Conservation (phyloP, 1,140 invertebrate genomes). For the Drosophila ercepeae region DNA sequence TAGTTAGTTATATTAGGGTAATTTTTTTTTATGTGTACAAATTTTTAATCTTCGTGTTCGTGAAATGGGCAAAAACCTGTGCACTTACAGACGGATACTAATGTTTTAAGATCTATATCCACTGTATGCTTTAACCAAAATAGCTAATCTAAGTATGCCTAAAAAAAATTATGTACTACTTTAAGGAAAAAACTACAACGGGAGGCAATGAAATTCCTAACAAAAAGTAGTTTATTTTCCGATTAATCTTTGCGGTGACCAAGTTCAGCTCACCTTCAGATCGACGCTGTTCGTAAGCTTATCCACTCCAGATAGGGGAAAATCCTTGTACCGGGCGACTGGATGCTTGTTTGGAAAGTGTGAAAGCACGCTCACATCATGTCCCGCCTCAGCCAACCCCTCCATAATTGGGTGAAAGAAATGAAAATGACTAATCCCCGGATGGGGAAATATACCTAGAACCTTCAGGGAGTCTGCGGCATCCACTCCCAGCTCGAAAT, state of each 20-base stretch:
- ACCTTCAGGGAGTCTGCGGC: constrained; percentile 85
- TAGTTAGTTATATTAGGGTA: too few species aligned
- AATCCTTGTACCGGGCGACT: constrained; percentile 86
- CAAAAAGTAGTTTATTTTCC: background rate
- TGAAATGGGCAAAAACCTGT: too few species aligned
- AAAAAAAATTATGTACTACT: too few species aligned
- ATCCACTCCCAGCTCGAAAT: constrained; percentile 46
- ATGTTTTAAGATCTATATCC: too few species aligned
- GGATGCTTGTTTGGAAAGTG: constrained; percentile 86
- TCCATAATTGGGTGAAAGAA: constrained; percentile 88
- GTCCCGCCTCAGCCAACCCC: constrained; percentile 87
- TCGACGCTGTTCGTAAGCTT: constrained; percentile 74
- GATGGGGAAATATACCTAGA: constrained; percentile 88
- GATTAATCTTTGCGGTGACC: background rate
- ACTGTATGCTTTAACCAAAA: too few species aligned
- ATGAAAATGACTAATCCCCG: constrained; percentile 89
- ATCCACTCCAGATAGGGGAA: constrained; percentile 83
- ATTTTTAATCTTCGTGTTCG: too few species aligned
- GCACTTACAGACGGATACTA: too few species aligned
- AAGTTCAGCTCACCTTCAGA: constrained; percentile 56
- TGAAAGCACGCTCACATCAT: constrained; percentile 89
- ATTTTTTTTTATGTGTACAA: too few species aligned
- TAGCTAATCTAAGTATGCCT: too few species aligned
- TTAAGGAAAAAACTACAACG: too few species aligned
- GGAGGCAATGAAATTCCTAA: too few species aligned